Percentiles rank a stretch among this genome's conserved stretches.
Conservation (phyloP, 2,888 invertebrate species). For the Argyresthia goedartella region DNA sequence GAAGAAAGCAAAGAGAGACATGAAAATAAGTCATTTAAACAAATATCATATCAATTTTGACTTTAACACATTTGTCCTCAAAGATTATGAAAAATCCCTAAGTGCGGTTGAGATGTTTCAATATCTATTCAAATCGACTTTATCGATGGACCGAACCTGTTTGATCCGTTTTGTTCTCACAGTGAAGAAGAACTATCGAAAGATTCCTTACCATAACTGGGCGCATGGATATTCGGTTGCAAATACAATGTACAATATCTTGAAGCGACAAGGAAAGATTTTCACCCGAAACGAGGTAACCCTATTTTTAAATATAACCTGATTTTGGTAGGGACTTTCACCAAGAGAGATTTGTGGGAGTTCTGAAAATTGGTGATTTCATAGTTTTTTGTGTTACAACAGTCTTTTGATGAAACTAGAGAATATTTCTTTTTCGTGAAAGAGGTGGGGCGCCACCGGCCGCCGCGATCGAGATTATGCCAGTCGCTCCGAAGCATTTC, state of each 20-base stretch:
- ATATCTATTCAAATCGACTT: conserved; percentile 74
- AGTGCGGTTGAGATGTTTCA: conserved; percentile 83
- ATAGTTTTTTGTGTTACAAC: no score
- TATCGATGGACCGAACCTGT: conserved; percentile 75
- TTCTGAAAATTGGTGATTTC: no score
- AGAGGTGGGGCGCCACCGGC: no score
- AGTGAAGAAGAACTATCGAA: conserved; percentile 86
- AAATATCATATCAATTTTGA: conserved; percentile 65
- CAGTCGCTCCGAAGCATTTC: no score
- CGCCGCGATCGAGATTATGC: no score
- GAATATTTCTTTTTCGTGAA: no score
- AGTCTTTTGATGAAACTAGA: no score
- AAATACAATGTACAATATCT: conserved; percentile 83
- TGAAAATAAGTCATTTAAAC: conserved; percentile 24
- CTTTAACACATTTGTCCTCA: conserved; percentile 79
- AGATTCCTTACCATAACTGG: conserved; percentile 91
- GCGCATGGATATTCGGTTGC: conserved; percentile 90
- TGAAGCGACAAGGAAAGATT: conserved; percentile 66
- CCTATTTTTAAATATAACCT: conserved; percentile 19
- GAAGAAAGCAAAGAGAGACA: conserved; percentile 9
- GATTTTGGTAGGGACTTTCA: no score
- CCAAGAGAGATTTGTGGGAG: no score
- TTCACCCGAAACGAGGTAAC: conserved; percentile 69
- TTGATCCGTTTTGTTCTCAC: conserved; percentile 82
- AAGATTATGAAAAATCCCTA: conserved; percentile 79